Percentiles rank a stretch among this genome's conserved stretches.
These are phyloP conservation scores for Polypedilum pembai DNA, from an alignment of 1,140 invertebrate genomes.

Conservation along the genomic window DNA sequence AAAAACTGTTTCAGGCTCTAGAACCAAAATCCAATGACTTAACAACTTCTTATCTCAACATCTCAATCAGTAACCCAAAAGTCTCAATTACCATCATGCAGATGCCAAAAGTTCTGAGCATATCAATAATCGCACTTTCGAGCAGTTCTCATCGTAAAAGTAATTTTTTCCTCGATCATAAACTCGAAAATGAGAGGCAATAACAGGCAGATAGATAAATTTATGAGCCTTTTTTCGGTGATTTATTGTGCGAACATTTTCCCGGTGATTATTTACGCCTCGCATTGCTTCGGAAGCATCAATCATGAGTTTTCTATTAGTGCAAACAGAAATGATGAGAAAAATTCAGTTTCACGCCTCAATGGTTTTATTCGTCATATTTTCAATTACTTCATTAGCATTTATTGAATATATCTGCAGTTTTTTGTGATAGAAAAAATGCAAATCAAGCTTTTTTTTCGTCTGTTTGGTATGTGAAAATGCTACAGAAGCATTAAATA, in stretches of 20 bases:
- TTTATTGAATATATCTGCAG: too few species aligned
- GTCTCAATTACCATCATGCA: too few species aligned
- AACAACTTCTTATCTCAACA: too few species aligned
- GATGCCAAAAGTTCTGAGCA: too few species aligned
- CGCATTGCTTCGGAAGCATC: conserved; percentile 3
- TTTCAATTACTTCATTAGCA: conserved; percentile 7
- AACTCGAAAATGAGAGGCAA: not conserved
- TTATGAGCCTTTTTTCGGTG: conserved; percentile 26
- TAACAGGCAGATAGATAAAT: conserved; percentile 19
- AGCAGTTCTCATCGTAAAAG: too few species aligned
- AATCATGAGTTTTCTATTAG: conserved; percentile 3
- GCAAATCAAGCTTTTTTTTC: conserved; percentile 2
- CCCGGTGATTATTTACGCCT: conserved; percentile 12
- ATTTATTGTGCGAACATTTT: conserved; percentile 27
- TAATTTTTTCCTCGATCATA: too few species aligned
- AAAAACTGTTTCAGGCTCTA: too few species aligned
- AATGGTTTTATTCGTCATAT: not conserved
- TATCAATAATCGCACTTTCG: too few species aligned
- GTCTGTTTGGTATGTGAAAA: not conserved
- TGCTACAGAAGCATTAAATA: not conserved
- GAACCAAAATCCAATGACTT: too few species aligned
- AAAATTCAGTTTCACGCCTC: conserved; percentile 13
- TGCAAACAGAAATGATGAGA: not conserved
- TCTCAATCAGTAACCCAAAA: too few species aligned
- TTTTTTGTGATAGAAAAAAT: not conserved